These are phyloP conservation scores for Hemiprocne comata DNA, from an alignment of 2,113 vertebrate species.

Conservation along the genomic window DNA sequence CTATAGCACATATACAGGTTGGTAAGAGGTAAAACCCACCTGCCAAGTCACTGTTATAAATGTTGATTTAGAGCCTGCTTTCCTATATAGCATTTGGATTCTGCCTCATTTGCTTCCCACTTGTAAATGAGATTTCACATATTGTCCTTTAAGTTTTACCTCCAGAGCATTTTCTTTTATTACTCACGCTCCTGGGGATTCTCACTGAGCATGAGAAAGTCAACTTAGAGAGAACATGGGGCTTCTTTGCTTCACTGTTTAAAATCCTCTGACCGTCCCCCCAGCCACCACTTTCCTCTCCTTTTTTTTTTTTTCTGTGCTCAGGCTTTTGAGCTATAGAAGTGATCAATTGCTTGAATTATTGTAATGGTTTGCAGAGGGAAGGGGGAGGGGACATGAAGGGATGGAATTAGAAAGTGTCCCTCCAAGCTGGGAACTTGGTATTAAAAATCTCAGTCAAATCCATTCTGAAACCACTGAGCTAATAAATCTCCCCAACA, in stretches of 20 bases:
- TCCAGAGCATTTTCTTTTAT: conserved; percentile 48
- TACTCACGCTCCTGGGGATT: conserved; percentile 41
- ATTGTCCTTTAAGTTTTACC: conserved; percentile 57
- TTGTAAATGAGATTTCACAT: conserved; percentile 51
- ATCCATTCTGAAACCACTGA: conserved; percentile 32
- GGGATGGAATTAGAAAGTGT: conserved; percentile 54
- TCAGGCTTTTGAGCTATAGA: neutral
- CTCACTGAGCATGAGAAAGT: conserved; percentile 43
- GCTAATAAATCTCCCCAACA: conserved; percentile 71
- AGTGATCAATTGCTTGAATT: conserved; percentile 50
- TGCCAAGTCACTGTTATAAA: neutral
- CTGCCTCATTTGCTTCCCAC: conserved; percentile 57
- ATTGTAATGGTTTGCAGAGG: conserved; percentile 20
- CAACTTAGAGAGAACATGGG: neutral
- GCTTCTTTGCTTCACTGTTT: neutral
- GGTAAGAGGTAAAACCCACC: conserved; percentile 23
- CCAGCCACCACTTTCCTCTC: neutral
- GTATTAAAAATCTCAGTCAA: conserved; percentile 69
- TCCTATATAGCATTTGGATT: conserved; percentile 10
- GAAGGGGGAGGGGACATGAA: conserved; percentile 23
- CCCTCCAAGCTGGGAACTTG: conserved; percentile 68
- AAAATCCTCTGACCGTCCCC: neutral
- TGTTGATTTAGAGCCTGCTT: conserved; percentile 30
- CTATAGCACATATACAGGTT: neutral
- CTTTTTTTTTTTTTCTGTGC: neutral